phyloP scores from a whole-genome alignment of 2,113 vertebrate genomes.

The Syrmaticus mikado region DNA sequence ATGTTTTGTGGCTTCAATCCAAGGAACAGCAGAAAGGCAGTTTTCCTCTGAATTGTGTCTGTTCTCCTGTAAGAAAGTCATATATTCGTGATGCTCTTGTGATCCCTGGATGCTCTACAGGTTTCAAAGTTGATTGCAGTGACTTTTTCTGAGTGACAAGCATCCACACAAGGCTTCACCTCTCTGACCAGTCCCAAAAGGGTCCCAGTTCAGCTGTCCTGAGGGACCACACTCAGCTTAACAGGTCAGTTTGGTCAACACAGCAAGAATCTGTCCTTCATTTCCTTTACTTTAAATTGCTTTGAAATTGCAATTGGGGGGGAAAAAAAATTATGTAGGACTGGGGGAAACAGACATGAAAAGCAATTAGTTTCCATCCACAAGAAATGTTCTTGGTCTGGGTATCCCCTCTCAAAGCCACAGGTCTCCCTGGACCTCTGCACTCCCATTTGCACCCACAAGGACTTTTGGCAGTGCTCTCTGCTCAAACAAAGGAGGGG shows the following conservation, averaged over 20 bases:
- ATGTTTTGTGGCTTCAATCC: neutral
- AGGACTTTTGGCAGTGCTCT: neutral
- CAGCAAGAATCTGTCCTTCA: neutral
- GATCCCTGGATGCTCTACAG: neutral
- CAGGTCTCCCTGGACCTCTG: neutral
- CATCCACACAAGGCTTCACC: neutral
- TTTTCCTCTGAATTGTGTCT: neutral
- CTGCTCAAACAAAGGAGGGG: neutral
- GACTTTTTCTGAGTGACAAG: neutral
- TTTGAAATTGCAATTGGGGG: neutral
- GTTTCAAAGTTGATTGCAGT: neutral
- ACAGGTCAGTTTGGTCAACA: neutral
- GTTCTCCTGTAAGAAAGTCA: neutral
- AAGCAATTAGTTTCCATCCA: neutral
- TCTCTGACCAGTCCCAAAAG: neutral
- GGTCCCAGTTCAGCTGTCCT: neutral
- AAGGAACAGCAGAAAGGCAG: neutral
- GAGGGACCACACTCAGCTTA: rapidly evolving
- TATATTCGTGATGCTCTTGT: neutral
- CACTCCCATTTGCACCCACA: neutral
- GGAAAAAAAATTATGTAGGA: neutral
- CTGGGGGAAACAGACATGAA: neutral
- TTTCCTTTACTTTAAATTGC: neutral
- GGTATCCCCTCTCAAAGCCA: neutral
- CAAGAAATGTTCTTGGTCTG: neutral